Evolutionary conservation across 2,113 vertebrate genomes (phyloP).

Genomic region (Toxotes chatareus): DNA sequence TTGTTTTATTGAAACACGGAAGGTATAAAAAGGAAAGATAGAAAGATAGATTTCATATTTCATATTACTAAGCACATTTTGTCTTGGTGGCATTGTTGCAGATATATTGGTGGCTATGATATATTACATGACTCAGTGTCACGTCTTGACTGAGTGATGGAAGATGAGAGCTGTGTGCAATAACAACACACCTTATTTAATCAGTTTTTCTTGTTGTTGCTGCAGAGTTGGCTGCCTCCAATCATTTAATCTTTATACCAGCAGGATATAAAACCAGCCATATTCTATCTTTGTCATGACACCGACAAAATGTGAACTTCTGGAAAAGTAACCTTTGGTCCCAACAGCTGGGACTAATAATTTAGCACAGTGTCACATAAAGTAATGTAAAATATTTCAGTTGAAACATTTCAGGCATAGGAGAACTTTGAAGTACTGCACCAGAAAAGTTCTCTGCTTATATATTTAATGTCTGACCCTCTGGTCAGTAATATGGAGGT

Average conservation of each 20-base stretch:
- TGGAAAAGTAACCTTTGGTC: constrained; percentile 29
- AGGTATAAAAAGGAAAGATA: not conserved
- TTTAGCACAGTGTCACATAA: not conserved
- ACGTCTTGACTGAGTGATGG: not conserved
- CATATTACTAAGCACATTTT: not conserved
- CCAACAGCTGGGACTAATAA: constrained; percentile 19
- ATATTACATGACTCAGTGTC: not conserved
- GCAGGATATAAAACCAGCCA: constrained; percentile 38
- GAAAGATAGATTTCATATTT: not conserved
- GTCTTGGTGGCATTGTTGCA: not conserved
- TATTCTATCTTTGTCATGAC: constrained; percentile 49
- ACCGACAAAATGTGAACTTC: constrained; percentile 18
- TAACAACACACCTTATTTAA: constrained; percentile 15
- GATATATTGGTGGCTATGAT: not conserved
- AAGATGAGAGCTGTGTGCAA: constrained; percentile 1
- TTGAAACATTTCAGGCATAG: not conserved
- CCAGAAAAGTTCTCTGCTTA: not conserved
- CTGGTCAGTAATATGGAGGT: not conserved
- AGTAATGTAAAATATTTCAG: not conserved
- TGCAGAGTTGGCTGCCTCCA: constrained; percentile 21
- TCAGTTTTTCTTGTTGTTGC: constrained; percentile 25
- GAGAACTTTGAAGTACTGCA: not conserved
- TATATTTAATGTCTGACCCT: constrained; percentile 7
- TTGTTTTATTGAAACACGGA: not conserved
- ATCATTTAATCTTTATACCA: constrained; percentile 54